Percentiles rank a stretch among this genome's conserved stretches.
phyloP scores from a whole-genome alignment of 2,888 invertebrate genomes.

The Rosalia funebris region DNA sequence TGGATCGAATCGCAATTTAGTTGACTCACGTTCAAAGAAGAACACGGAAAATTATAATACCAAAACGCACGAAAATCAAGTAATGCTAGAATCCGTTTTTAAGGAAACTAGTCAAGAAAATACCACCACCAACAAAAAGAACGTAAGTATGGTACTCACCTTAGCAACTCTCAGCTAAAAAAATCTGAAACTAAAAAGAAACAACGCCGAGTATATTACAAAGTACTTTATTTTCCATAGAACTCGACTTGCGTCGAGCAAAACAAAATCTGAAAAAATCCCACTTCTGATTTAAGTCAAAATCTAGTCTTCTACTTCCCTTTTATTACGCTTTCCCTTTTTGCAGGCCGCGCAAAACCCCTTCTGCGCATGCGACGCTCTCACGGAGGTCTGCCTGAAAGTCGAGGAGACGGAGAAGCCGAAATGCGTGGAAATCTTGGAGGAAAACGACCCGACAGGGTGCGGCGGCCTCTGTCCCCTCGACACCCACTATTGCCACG shows the following conservation, averaged over 20 bases:
- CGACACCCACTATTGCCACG: slow-evolving; percentile 73
- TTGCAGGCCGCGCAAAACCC: not conserved
- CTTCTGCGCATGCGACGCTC: not conserved
- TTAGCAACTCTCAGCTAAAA: not conserved
- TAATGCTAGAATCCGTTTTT: not conserved
- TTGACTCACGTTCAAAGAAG: not conserved
- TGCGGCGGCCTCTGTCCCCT: slow-evolving; percentile 75
- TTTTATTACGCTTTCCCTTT: too few species aligned
- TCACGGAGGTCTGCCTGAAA: slow-evolving; percentile 55
- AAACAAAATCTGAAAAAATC: too few species aligned
- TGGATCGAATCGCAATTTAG: slow-evolving; percentile 5
- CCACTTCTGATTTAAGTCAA: too few species aligned
- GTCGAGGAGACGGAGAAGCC: slow-evolving; percentile 51
- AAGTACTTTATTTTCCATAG: too few species aligned
- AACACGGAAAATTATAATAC: not conserved
- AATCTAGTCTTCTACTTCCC: too few species aligned
- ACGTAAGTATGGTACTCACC: slow-evolving; percentile 5
- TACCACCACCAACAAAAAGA: slow-evolving; percentile 2
- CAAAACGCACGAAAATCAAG: slow-evolving; percentile 10
- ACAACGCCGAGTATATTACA: too few species aligned
- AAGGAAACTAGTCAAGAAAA: not conserved
- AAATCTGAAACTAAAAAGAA: slow-evolving; percentile 9
- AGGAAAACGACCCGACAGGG: slow-evolving; percentile 64
- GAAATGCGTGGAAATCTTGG: slow-evolving; percentile 52
- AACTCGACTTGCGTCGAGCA: too few species aligned